Evolutionary conservation across 2,113 vertebrate species (phyloP).

Genomic region (Sceloporus undulatus): DNA sequence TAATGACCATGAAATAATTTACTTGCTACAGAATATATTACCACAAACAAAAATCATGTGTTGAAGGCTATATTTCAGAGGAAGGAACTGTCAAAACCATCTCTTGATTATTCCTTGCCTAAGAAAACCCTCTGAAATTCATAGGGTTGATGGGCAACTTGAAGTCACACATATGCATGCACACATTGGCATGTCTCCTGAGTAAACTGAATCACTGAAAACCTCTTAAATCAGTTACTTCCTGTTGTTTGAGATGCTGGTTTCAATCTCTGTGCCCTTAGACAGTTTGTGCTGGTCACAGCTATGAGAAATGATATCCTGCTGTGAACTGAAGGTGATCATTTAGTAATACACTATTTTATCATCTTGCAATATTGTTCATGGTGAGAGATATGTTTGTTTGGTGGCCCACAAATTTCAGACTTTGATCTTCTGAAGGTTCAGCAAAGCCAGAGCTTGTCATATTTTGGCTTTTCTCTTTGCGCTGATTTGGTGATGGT

Average conservation of each 20-base stretch:
- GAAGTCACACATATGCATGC: no score
- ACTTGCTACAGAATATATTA: no score
- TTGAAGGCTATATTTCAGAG: no score
- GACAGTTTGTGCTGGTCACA: background rate
- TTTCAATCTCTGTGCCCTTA: background rate
- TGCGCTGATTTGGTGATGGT: background rate
- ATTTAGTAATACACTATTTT: background rate
- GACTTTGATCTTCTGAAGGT: background rate
- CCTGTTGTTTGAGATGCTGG: background rate
- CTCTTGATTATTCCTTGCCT: no score
- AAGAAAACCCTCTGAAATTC: no score
- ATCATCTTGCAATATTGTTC: background rate
- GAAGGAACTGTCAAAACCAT: no score
- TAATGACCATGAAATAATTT: no score
- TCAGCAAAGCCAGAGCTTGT: background rate
- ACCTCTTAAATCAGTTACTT: background rate
- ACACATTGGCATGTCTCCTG: background rate
- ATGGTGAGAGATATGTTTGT: background rate
- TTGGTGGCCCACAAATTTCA: background rate
- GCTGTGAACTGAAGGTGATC: background rate
- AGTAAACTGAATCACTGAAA: no score
- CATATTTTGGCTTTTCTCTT: background rate
- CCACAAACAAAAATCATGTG: no score
- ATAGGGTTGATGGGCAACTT: no score
- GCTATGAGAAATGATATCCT: no score